Conservation (phyloP, 2,113 vertebrate genomes). For the Electrona antarctica region DNA sequence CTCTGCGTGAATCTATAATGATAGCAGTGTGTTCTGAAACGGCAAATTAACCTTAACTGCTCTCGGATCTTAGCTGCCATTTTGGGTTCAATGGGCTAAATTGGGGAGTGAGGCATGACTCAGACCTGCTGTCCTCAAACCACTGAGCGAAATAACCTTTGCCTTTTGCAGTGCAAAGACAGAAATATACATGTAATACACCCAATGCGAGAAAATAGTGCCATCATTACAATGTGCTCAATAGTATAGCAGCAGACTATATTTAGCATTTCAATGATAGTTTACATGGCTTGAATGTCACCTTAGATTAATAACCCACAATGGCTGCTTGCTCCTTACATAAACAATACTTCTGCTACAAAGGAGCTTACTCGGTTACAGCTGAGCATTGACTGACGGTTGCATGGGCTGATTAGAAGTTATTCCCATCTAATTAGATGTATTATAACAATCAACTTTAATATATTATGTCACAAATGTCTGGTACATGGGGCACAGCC, state of each 20-base stretch:
- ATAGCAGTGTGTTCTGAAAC: background rate
- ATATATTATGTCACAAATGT: background rate
- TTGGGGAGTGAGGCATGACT: constrained; percentile 28
- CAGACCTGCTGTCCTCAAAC: constrained; percentile 38
- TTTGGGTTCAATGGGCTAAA: constrained; percentile 3
- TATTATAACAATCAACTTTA: background rate
- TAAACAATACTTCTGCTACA: constrained; percentile 29
- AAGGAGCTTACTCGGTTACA: constrained; percentile 23
- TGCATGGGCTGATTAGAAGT: background rate
- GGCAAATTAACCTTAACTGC: background rate
- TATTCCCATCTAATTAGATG: too few species aligned
- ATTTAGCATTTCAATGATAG: constrained; percentile 60
- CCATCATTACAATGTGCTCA: constrained; percentile 46
- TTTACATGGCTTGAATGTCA: constrained; percentile 61
- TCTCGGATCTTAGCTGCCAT: background rate
- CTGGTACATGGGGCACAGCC: background rate
- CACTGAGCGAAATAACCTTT: constrained; percentile 48
- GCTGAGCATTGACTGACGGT: constrained; percentile 14
- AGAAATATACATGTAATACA: constrained; percentile 43
- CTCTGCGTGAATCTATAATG: background rate
- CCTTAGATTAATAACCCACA: constrained; percentile 51
- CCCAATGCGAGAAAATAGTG: constrained; percentile 46
- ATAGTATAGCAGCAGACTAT: constrained; percentile 45
- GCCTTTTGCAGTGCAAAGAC: constrained; percentile 28
- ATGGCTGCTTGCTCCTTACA: constrained; percentile 32